Conservation (phyloP, 92 coral and sea anemone genomes). For the Galaxea fascicularis region DNA sequence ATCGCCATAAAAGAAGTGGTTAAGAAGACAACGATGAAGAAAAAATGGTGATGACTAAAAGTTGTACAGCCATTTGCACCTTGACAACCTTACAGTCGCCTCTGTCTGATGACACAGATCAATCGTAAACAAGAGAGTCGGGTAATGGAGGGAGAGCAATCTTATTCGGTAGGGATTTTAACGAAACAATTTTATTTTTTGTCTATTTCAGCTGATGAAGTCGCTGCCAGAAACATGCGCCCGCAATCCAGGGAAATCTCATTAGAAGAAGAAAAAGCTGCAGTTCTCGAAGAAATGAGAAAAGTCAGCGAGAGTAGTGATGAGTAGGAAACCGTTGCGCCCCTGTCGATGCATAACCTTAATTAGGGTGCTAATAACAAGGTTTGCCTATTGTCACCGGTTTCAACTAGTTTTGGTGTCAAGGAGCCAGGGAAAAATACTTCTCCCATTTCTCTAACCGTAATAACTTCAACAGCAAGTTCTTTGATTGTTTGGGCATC, state of each 20-base stretch:
- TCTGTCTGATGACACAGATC: too few relatives aligned
- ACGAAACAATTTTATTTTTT: not conserved
- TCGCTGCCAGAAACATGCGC: constrained; percentile 71
- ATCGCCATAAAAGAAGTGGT: not conserved
- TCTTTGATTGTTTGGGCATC: not conserved
- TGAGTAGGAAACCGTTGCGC: not conserved
- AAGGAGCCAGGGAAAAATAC: not conserved
- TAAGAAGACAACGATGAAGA: not conserved
- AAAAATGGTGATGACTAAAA: too few relatives aligned
- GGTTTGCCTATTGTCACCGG: not conserved
- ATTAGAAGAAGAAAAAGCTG: constrained; percentile 85
- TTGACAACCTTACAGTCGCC: too few relatives aligned
- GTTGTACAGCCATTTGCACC: too few relatives aligned
- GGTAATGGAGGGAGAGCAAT: too few relatives aligned
- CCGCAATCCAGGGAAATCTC: constrained; percentile 81
- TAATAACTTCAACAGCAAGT: not conserved
- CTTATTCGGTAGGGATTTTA: too few relatives aligned
- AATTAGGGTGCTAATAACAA: not conserved
- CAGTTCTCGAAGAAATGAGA: constrained; percentile 80
- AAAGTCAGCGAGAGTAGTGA: constrained; percentile 42
- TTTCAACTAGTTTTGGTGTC: not conserved
- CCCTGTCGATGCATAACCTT: not conserved
- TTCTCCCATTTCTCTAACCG: not conserved
- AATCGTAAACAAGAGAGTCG: too few relatives aligned
- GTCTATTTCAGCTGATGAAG: constrained; percentile 50